A percentile compares a stretch with the other conserved stretches of the same genome.
phyloP scores from a whole-genome alignment of 1,140 invertebrate genomes.

The Melipona quadrifasciata region DNA sequence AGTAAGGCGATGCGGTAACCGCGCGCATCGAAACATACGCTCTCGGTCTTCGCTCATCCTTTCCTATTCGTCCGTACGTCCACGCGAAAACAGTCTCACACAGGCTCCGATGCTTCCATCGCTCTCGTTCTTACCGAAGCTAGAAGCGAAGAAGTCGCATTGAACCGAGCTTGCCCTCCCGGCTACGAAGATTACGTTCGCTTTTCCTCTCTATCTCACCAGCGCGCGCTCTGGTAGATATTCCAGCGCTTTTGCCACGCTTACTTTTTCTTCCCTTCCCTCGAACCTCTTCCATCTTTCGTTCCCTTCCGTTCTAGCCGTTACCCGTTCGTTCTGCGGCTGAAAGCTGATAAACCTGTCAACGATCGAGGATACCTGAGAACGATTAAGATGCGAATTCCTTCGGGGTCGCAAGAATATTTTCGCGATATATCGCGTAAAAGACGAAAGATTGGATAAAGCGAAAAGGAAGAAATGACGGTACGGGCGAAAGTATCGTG shows the following conservation, averaged over 20 bases:
- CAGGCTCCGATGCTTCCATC: background rate
- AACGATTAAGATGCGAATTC: conserved; percentile 22
- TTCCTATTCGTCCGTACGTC: background rate
- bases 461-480: too few species aligned
- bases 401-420: background rate
- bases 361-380: conserved; percentile 10
- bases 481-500: too few species aligned
- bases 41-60: background rate
- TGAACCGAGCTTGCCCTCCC: conserved; percentile 50
- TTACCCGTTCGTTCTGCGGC: background rate
- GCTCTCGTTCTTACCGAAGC: conserved; percentile 4
- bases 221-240: background rate
- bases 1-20: background rate
- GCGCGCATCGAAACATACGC: background rate
- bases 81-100: background rate
- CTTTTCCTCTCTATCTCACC: conserved; percentile 1
- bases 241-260: conserved; percentile 19
- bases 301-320: background rate
- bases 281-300: background rate
- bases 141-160: background rate
- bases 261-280: conserved; percentile 18
- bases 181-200: conserved; percentile 57
- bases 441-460: background rate
- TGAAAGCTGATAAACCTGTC: conserved; percentile 47
- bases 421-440: background rate